Evolutionary conservation across 2,797 vertebrate genomes (phyloP), one percentile per base, ranked within the genome.

Genomic region (Iguana delicatissima): DNA sequence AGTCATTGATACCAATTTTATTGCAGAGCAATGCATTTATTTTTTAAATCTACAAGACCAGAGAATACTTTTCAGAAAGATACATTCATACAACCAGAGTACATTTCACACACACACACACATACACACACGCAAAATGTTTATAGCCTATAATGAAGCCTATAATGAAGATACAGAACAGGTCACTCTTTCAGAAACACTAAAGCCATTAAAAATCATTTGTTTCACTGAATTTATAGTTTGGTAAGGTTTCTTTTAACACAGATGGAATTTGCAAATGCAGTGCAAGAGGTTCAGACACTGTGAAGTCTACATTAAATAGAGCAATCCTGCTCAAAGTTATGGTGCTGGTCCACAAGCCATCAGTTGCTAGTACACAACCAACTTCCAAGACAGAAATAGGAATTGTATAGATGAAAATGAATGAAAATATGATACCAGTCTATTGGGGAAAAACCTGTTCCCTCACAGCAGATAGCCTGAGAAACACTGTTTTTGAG

Each of bases 271-370:
- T 82, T 74, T n/a, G 77, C 79, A 82, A 57, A 57, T 57, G 59
- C 59, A 59, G 76, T 59, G 38, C 59, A 92, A 88, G 67, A 91
- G 80, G 13, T 18, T 62, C 24, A 89, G 59, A 69, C 76, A 67
- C 57, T 84, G 32, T 77, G 38, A 87, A 86, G 88, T 88, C 64
- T 64, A n/a, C 38, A 12, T 55, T 12, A 26, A 85, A 79, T 32
- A 1, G 6, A 3, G 20, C 4, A 46, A 20, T 20, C 16, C 59
- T 59, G 16, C 16, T 59, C 18, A 59, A 59, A 59, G 18, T 59
- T 18, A 59, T 59, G 59, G 16, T 57, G 13, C 59, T 5, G 16
- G 16, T 59, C 59, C 59, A 59, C 59, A 59, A 59, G 59, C 16
- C 59, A 59, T 59, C 59, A 59, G 16, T 18, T 59, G 59, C 18